Base-by-base conservation (phyloP, 1,140 invertebrate genomes). In the Latrodectus geometricus region DNA sequence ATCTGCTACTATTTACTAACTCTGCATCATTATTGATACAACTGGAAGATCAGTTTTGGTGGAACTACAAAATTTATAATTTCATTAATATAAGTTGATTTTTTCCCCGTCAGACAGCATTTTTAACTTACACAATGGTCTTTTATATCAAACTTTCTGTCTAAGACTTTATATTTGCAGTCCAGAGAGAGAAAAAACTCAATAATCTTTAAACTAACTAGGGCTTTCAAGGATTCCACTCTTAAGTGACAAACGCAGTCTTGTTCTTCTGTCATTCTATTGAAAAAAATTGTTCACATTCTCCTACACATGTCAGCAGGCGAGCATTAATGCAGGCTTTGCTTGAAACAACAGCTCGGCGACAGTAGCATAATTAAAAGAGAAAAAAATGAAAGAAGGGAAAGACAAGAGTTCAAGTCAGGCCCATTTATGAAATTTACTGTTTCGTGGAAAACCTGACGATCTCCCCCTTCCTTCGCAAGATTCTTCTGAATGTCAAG, bases 391-490 rank as follows among this genome's bases (percentile, higher is more conserved):
- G n/a, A n/a, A n/a, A n/a, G n/a, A 61, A 35, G 5, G 1, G 35
- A 35, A 35, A 35, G 35, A 35, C 35, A 1, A 5, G 35, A 35
- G 35, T 35, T 61, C 11, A 61, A 61, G 54, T 61, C 54, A 61
- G 11, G 11, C 54, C 54, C 11, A 61, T 61, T 17, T 61, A 61
- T 61, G 54, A 61, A 61, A 61, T 61, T 61, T 61, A 61, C 54
- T 61, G 54, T 61, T 61, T 61, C 54, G 54, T 61, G 11, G 54
- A 20, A 56, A 78, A 70, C 66, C 78, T 70, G 54, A 61, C 78
- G 12, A 76, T 21, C 12, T 7, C 11, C 7, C 11, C 56, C 65
- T 20, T 8, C 68, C 77, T 50, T 9, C 35, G 48, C 15, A 65
- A 20, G 50, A 48, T 70, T 72, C 78, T n/a, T 15, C 68, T 15